Conservation (phyloP, 2,113 vertebrate species). For the Mixornis gularis region DNA sequence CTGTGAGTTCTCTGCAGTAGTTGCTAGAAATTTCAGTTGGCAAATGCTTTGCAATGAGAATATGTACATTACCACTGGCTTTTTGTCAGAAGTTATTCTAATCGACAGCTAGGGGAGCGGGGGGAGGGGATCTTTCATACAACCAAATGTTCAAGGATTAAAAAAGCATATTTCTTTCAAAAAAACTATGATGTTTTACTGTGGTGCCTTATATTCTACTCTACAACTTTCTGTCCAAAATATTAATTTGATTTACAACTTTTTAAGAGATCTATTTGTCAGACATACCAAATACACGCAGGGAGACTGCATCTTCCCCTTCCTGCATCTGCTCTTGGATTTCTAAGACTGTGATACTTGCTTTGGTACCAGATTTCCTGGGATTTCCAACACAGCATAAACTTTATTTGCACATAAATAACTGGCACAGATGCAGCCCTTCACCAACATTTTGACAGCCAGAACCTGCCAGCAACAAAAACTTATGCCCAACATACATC, state of each 20-base stretch:
- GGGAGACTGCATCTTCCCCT: not conserved
- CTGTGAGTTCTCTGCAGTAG: not conserved
- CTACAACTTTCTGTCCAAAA: not conserved
- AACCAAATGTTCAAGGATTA: not conserved
- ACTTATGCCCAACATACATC: not conserved
- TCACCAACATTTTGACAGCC: not conserved
- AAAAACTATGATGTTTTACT: not conserved
- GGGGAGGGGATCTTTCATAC: not conserved
- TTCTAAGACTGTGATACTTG: not conserved
- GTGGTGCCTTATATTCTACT: not conserved
- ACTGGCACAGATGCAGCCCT: not conserved
- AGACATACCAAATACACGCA: not conserved
- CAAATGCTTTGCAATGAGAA: not conserved
- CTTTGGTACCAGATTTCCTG: not conserved
- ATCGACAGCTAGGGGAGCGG: fast-evolving
- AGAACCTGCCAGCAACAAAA: not conserved
- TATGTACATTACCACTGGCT: not conserved
- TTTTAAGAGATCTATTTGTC: not conserved
- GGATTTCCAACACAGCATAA: not conserved
- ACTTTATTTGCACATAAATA: not conserved
- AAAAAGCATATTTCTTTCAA: not conserved
- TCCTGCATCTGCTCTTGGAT: not conserved
- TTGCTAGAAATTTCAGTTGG: not conserved
- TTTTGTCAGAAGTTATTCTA: not conserved
- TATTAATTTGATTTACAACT: not conserved